phyloP scores from a whole-genome alignment of 2,113 vertebrate species.

The Oryzias curvinotus region DNA sequence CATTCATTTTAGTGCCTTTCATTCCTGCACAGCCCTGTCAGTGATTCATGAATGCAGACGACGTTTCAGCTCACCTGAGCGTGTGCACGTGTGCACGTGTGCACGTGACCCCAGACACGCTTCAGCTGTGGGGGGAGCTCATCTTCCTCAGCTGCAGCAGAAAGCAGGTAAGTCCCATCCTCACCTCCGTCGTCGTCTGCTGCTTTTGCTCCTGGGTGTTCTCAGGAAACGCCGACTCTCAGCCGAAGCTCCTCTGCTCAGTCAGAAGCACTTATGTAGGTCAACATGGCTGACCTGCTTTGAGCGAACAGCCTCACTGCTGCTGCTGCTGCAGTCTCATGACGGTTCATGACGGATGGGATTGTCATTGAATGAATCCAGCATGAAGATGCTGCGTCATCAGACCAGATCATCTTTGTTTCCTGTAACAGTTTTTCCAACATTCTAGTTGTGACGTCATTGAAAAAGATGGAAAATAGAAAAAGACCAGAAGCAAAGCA shows the following conservation, averaged over 20 bases:
- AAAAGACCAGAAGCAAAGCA: too few relatives aligned
- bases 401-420: too few relatives aligned
- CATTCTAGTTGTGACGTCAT: too few relatives aligned
- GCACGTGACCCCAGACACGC: conserved; percentile 23
- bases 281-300: conserved; percentile 29
- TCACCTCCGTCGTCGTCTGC: background rate
- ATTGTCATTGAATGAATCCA: too few relatives aligned
- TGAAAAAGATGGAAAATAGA: too few relatives aligned
- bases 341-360: background rate
- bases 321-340: background rate
- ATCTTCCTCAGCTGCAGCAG: conserved; percentile 6
- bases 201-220: background rate
- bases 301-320: conserved; percentile 11
- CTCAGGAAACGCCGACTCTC: background rate
- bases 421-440: too few relatives aligned
- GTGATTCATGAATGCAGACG: conserved; percentile 47
- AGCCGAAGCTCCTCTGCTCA: background rate
- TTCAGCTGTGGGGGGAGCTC: conserved; percentile 23
- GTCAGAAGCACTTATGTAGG: conserved; percentile 16
- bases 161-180: background rate
- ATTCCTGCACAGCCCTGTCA: background rate
- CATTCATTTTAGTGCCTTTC: too few relatives aligned
- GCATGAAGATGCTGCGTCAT: too few relatives aligned
- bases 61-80: conserved; percentile 38
- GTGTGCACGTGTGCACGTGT: conserved; percentile 9